Conservation (phyloP, 2,888 invertebrate genomes). For the Orthosia gracilis region DNA sequence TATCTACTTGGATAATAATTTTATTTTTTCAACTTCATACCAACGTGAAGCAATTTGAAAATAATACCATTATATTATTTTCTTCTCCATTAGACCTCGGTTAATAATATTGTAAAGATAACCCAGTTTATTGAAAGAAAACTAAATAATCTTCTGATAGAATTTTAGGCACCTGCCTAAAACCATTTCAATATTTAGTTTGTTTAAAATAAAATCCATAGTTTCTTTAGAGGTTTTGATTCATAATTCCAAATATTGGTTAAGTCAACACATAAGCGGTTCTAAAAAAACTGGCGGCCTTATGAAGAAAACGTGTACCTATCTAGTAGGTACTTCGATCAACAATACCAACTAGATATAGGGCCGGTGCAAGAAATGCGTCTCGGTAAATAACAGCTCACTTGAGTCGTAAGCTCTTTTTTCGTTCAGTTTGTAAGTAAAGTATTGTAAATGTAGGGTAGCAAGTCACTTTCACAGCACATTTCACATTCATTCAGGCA, state of each 20-base stretch:
- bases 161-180: neutral
- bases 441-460: no score
- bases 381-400: no score
- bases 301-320: no score
- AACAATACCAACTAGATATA: no score
- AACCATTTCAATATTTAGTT: neutral
- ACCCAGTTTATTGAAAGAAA: neutral
- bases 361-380: no score
- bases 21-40: slow-evolving; percentile 8
- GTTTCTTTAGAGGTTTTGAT: neutral
- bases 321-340: no score
- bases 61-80: neutral
- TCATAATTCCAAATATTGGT: neutral
- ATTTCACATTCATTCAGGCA: no score
- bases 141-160: neutral
- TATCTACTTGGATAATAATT: neutral
- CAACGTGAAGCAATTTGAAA: neutral
- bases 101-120: slow-evolving; percentile 1
- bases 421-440: no score
- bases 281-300: no score
- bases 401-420: no score
- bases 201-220: neutral
- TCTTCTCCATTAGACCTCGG: neutral
- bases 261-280: no score
- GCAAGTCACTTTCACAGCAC: no score